These are phyloP conservation scores for Heterotis niloticus DNA, from an alignment of 2,113 vertebrate species.

Conservation along the genomic window DNA sequence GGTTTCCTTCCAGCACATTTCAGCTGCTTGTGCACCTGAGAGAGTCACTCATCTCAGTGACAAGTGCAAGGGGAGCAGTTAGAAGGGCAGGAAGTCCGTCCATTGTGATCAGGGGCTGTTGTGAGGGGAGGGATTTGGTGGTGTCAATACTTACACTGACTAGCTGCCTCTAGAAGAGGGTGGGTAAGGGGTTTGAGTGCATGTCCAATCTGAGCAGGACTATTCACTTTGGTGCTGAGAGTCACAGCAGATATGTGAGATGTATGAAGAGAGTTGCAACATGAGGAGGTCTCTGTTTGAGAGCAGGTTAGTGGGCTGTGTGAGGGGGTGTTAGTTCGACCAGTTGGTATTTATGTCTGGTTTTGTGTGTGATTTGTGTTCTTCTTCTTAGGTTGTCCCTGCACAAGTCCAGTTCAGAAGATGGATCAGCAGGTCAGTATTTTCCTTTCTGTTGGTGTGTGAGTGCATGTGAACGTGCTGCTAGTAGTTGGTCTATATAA, in stretches of 20 bases:
- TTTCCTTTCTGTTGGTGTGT: conserved; percentile 35
- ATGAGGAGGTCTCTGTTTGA: neutral
- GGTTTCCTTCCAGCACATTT: conserved; percentile 33
- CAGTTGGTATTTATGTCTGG: too few relatives aligned
- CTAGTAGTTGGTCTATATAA: neutral
- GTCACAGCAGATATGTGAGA: neutral
- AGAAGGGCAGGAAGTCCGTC: neutral
- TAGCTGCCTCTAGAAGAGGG: neutral
- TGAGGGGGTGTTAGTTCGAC: neutral
- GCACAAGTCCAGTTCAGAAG: conserved; percentile 93
- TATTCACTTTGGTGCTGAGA: neutral
- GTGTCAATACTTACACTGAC: neutral
- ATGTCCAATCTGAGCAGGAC: neutral
- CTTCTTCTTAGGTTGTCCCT: conserved; percentile 72
- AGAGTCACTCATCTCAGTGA: conserved; percentile 6
- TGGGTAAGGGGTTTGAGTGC: neutral
- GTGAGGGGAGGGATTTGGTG: neutral
- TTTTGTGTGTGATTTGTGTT: conserved; percentile 5
- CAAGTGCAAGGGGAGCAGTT: conserved; percentile 4
- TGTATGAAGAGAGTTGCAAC: neutral
- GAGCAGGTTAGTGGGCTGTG: neutral
- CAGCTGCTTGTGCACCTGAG: neutral
- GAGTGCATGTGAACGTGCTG: neutral
- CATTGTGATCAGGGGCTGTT: neutral
- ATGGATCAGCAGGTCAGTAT: conserved; percentile 82